A percentile compares a stretch with the other conserved stretches of the same genome.
Conservation (phyloP, 2,113 vertebrate genomes). For the Petromus typicus region DNA sequence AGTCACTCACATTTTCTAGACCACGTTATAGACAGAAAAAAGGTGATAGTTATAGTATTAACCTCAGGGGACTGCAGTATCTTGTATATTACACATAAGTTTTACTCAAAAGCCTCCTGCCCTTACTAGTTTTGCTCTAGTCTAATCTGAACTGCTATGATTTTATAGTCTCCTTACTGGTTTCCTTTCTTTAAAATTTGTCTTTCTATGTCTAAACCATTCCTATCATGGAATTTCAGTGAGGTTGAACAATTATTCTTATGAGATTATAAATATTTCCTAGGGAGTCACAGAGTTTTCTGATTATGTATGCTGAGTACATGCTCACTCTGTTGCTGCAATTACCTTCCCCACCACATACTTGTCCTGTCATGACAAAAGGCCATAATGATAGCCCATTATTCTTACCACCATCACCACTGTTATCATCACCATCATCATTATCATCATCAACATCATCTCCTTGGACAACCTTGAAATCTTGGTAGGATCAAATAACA, state of each 20-base stretch:
- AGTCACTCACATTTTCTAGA: not conserved
- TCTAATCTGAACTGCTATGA: not conserved
- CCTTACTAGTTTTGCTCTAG: not conserved
- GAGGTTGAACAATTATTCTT: not conserved
- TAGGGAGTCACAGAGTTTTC: not conserved
- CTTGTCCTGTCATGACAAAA: not conserved
- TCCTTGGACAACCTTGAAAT: not conserved
- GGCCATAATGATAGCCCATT: not conserved
- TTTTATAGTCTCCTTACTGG: not conserved
- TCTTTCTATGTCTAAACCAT: not conserved
- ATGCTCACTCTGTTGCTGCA: not conserved
- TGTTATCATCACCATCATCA: not conserved
- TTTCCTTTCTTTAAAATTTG: not conserved
- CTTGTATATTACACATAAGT: not conserved
- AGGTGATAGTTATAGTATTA: not conserved
- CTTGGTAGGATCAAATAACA: not conserved
- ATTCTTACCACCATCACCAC: too few species aligned
- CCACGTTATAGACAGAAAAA: not conserved
- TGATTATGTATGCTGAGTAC: not conserved
- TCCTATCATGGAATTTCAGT: not conserved
- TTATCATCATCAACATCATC: not conserved
- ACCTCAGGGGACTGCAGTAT: not conserved
- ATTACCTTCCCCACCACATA: not conserved
- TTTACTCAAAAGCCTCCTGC: not conserved
- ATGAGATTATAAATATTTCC: not conserved